A percentile compares a stretch with the other conserved stretches of the same genome.
These are phyloP conservation scores for Pituophis catenifer DNA, from an alignment of 2,113 vertebrate species.

Conservation along the genomic window DNA sequence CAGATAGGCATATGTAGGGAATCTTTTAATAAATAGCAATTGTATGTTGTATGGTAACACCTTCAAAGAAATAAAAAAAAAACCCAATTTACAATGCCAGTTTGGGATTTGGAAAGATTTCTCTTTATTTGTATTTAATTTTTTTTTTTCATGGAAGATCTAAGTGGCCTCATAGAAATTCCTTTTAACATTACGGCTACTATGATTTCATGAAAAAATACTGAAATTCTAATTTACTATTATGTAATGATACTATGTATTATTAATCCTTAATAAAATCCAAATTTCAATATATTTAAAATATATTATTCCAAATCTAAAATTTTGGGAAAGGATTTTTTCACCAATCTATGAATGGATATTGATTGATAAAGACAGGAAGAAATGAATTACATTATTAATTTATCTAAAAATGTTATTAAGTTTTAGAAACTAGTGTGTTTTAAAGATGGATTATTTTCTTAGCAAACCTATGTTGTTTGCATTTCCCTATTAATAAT, in stretches of 20 bases:
- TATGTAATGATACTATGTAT: background rate
- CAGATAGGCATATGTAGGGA: background rate
- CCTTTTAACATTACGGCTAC: background rate
- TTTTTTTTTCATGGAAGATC: background rate
- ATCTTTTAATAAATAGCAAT: background rate
- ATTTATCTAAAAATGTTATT: background rate
- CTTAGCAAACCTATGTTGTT: background rate
- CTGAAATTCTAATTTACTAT: background rate
- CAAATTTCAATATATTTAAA: background rate
- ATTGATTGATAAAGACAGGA: background rate
- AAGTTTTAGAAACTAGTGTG: background rate
- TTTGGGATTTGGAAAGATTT: background rate
- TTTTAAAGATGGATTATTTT: background rate
- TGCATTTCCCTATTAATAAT: conserved; percentile 11
- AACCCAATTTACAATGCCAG: background rate
- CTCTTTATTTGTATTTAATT: background rate
- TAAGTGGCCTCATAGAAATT: background rate
- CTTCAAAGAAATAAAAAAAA: background rate
- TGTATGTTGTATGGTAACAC: background rate
- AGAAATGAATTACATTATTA: background rate
- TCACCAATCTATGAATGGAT: too few species aligned
- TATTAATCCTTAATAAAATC: background rate
- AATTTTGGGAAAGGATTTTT: background rate
- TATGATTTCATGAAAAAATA: background rate
- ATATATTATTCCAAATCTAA: background rate